Conservation (phyloP, 2,113 vertebrate genomes). For the Lucifuga dentata region DNA sequence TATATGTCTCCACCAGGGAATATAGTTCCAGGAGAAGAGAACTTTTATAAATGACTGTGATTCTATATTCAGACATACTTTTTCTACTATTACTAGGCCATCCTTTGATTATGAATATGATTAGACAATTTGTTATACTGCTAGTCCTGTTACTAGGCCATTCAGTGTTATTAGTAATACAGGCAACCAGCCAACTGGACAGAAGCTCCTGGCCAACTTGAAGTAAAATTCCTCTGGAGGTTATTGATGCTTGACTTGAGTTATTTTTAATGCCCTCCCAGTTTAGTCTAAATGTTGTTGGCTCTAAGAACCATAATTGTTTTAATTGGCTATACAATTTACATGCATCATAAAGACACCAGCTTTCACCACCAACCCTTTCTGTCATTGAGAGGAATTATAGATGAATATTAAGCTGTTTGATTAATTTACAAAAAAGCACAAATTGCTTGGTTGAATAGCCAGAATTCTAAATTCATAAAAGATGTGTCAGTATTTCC, state of each 20-base stretch:
- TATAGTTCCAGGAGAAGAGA: no score
- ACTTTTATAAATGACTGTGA: no score
- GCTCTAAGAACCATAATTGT: slow-evolving; percentile 34
- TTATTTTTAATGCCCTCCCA: slow-evolving; percentile 33
- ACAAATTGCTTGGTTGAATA: not conserved
- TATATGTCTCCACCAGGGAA: no score
- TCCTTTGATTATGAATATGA: slow-evolving; percentile 1
- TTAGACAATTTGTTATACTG: slow-evolving; percentile 1
- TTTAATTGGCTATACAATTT: no score
- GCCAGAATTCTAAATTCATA: not conserved
- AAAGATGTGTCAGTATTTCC: not conserved
- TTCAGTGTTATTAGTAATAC: slow-evolving; percentile 29
- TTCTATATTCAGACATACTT: no score
- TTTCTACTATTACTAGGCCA: no score
- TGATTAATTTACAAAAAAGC: slow-evolving; percentile 19
- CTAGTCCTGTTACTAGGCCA: not conserved
- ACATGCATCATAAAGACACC: not conserved
- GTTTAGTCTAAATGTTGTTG: slow-evolving; percentile 46
- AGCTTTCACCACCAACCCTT: no score
- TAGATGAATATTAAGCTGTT: slow-evolving; percentile 3
- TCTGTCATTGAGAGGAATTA: not conserved
- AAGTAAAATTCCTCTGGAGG: slow-evolving; percentile 41
- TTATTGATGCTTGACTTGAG: slow-evolving; percentile 42
- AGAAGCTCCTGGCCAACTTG: not conserved
- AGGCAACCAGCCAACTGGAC: slow-evolving; percentile 29